phyloP scores from a whole-genome alignment of 2,888 invertebrate species.

The Colostygia pectinataria region DNA sequence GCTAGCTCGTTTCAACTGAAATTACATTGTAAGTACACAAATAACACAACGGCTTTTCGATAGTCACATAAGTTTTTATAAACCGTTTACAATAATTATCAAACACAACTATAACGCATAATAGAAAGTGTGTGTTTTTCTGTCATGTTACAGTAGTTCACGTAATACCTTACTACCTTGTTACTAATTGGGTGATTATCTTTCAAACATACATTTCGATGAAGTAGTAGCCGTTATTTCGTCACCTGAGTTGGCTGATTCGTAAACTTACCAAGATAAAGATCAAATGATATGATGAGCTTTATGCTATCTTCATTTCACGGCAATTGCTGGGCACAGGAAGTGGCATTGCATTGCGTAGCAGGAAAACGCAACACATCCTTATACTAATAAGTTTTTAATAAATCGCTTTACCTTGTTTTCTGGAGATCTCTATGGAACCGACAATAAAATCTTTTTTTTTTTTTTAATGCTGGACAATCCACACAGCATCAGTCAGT shows the following conservation, averaged over 20 bases:
- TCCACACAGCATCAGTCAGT: no score
- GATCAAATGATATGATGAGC: constrained; percentile 12
- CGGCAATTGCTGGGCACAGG: constrained; percentile 15
- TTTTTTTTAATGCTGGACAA: no score
- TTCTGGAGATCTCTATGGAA: background rate
- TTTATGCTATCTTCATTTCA: constrained; percentile 5
- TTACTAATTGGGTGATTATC: background rate
- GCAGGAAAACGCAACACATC: constrained; percentile 31
- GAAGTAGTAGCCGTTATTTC: no score
- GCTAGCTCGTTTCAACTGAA: background rate
- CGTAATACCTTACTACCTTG: no score
- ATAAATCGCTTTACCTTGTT: constrained; percentile 14
- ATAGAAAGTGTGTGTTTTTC: constrained; percentile 16
- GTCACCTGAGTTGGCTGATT: background rate
- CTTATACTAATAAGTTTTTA: constrained; percentile 32
- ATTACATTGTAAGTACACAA: background rate
- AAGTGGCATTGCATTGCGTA: constrained; percentile 17
- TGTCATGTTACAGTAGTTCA: background rate
- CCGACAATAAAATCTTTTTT: no score
- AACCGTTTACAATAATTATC: no score
- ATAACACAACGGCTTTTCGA: constrained; percentile 1
- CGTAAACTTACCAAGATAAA: background rate
- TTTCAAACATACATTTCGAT: no score
- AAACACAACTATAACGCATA: no score
- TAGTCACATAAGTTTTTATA: constrained; percentile 4